Percentiles rank a stretch among this genome's conserved stretches.
phyloP scores from a whole-genome alignment of 2,113 vertebrate species.

The Ammodytes dubius region DNA sequence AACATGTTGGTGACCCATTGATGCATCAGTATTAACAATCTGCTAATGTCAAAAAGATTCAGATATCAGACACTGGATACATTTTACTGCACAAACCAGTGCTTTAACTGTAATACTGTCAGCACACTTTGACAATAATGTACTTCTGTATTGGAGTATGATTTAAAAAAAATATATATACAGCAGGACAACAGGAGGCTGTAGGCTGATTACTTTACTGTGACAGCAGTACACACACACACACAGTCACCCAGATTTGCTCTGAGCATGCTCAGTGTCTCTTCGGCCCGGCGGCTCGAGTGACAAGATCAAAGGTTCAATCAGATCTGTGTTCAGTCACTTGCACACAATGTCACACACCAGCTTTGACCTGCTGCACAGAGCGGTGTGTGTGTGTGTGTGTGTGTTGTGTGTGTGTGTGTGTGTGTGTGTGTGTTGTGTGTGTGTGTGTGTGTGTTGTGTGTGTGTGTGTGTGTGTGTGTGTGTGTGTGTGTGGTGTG shows the following conservation, averaged over 20 bases:
- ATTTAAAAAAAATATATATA: too few relatives aligned
- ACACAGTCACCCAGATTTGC: not conserved
- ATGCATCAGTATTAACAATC: too few relatives aligned
- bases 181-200: conserved; percentile 14
- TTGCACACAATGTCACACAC: conserved; percentile 26
- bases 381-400: conserved; percentile 8
- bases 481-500: conserved; percentile 23
- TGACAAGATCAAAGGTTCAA: conserved; percentile 49
- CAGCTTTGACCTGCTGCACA: conserved; percentile 46
- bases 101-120: too few relatives aligned
- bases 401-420: conserved; percentile 22
- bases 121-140: too few relatives aligned
- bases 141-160: too few relatives aligned
- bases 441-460: too few relatives aligned
- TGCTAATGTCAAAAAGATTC: too few relatives aligned
- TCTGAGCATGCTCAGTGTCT: conserved; percentile 50
- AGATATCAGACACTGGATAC: too few relatives aligned
- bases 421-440: conserved; percentile 27
- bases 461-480: conserved; percentile 28
- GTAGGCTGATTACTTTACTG: conserved; percentile 23
- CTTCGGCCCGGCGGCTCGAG: not conserved
- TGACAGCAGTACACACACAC: conserved; percentile 15
- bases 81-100: too few relatives aligned
- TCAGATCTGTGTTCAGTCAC: conserved; percentile 10
- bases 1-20: too few relatives aligned